These are phyloP conservation scores for Nasonia vitripennis DNA, from an alignment of 1,140 invertebrate genomes.

Conservation along the genomic window DNA sequence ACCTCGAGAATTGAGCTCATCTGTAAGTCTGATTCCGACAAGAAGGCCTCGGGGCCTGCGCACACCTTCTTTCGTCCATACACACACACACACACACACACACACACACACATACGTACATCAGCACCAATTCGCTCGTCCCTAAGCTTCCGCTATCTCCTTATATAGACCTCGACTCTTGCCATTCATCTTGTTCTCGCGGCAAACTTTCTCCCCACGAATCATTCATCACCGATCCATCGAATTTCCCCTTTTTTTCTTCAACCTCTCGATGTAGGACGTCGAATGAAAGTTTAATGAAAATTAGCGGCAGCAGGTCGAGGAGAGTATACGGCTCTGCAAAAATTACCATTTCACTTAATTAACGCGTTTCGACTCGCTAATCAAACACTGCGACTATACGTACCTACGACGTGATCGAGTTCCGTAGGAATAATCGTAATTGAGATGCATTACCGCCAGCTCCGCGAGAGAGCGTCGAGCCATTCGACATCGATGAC, in stretches of 20 bases:
- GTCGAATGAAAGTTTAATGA: background rate
- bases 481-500: background rate
- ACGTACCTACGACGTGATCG: too few species aligned
- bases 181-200: conserved; percentile 19
- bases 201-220: background rate
- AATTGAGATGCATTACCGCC: background rate
- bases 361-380: background rate
- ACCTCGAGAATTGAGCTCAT: conserved; percentile 37
- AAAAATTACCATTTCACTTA: background rate
- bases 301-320: background rate
- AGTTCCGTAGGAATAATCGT: background rate
- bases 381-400: background rate
- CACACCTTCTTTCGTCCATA: background rate
- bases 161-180: background rate
- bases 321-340: background rate
- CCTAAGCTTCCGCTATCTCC: background rate
- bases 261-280: background rate
- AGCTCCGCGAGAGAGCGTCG: too few species aligned
- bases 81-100: background rate
- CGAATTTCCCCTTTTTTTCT: background rate
- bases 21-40: conserved; percentile 41
- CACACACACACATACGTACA: background rate
- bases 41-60: background rate
- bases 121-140: background rate
- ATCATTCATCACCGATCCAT: background rate